Percentiles rank a stretch among this genome's conserved stretches.
phyloP scores from a whole-genome alignment of 2,113 vertebrate species.

The Morone saxatilis region DNA sequence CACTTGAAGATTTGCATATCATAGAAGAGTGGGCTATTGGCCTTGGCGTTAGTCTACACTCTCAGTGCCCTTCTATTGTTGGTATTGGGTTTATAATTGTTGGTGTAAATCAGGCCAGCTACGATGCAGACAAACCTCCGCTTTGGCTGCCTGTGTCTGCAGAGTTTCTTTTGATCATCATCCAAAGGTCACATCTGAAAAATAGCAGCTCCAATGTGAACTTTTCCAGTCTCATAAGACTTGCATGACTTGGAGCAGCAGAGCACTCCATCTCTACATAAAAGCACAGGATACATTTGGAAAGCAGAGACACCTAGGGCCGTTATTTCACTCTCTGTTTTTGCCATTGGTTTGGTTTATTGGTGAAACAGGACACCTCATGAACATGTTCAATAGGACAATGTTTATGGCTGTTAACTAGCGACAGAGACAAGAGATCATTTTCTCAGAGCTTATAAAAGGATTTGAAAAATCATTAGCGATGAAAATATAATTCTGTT shows the following conservation, averaged over 20 bases:
- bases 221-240: slow-evolving; percentile 4
- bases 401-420: too few relatives aligned
- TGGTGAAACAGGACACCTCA: background rate
- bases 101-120: background rate
- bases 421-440: too few relatives aligned
- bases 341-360: background rate
- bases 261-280: background rate
- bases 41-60: too few relatives aligned
- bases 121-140: background rate
- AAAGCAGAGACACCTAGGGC: too few relatives aligned
- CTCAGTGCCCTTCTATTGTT: too few relatives aligned
- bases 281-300: too few relatives aligned
- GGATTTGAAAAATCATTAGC: background rate
- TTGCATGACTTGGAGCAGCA: background rate
- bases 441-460: too few relatives aligned
- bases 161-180: background rate
- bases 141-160: background rate
- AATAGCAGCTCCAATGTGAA: background rate
- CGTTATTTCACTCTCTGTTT: background rate
- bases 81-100: background rate
- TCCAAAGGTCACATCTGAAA: slow-evolving; percentile 16
- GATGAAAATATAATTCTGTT: background rate
- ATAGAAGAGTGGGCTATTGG: too few relatives aligned
- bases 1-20: too few relatives aligned
- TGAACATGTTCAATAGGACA: background rate